Evolutionary conservation across 2,113 vertebrate genomes (phyloP), one percentile per base, ranked within the genome.

Genomic region (Alligator mississippiensis): DNA sequence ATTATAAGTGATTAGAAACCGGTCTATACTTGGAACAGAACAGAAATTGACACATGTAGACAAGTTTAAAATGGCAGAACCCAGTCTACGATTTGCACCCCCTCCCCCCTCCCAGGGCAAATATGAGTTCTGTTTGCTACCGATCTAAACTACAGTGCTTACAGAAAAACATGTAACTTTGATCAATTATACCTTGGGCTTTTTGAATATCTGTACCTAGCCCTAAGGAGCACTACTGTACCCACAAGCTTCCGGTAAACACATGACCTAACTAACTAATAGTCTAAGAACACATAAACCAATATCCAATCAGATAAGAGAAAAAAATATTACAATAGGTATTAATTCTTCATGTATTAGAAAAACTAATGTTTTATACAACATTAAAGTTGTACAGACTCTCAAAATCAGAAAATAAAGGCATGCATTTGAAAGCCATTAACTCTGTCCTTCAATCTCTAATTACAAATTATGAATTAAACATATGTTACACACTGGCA

Each of bases 391-490:
- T 62, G 62, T n/a, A 88, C 59, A 91, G 78, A 5, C 1, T 77
- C 8, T 2, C 6, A 24, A 74, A 78, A 85, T 75, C 17, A 84
- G 80, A 76, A 92, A 90, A 85, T 70, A 13, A 7, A 82, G 70
- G 74, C 47, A 74, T 0, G 5, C 22, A 22, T 54, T 59, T 85
- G 77, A 87, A 95, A 85, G 3, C 4, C 62, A 30, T 77, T 89
- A 85, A 54, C 15, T 70, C 84, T 87, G 4, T 81, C 58, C 12
- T 77, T 90, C 84, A 66, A 72, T 47, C 34, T 93, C 85, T 94
- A 92, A 93, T 94, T 89, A 34, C 70, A 87, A 85, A 82, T 82
- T 95, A 88, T 59, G 78, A 76, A 34, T 84, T 93, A 93, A 89
- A 94, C 89, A 88, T 60, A 76, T 74, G 80, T 25, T 57, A 57